These are phyloP conservation scores for Dioctria rufipes DNA, from an alignment of 2,888 invertebrate genomes.

Conservation along the genomic window DNA sequence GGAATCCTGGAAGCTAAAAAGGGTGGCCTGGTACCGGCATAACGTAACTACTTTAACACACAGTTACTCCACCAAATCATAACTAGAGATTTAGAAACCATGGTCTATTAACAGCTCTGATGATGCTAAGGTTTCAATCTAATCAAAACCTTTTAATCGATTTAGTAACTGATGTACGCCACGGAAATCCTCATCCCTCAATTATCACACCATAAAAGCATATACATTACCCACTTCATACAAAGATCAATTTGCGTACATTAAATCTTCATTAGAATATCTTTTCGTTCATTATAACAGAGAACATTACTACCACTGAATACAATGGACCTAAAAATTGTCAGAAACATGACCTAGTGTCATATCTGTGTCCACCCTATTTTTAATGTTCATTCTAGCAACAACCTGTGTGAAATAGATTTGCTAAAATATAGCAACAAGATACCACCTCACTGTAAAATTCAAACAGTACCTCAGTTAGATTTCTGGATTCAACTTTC, in stretches of 20 bases:
- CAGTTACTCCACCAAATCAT: no score
- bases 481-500: slow-evolving; percentile 28
- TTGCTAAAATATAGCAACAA: background rate
- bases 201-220: background rate
- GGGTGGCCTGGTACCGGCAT: no score
- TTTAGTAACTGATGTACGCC: background rate
- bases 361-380: background rate
- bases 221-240: background rate
- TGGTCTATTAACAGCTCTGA: no score
- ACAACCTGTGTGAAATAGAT: background rate
- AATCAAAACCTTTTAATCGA: background rate
- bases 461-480: background rate
- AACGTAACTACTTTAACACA: no score
- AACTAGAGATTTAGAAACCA: no score
- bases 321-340: background rate
- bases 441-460: background rate
- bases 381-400: no score
- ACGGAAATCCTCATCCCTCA: slow-evolving; percentile 28
- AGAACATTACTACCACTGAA: slow-evolving; percentile 16
- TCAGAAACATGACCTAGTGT: background rate
- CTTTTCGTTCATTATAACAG: background rate
- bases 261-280: slow-evolving; percentile 13
- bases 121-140: no score
- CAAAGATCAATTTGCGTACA: background rate
- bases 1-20: no score